A percentile compares a stretch with the other conserved stretches of the same genome.
Conservation (phyloP, 2,113 vertebrate genomes). For the Amazona guildingii region DNA sequence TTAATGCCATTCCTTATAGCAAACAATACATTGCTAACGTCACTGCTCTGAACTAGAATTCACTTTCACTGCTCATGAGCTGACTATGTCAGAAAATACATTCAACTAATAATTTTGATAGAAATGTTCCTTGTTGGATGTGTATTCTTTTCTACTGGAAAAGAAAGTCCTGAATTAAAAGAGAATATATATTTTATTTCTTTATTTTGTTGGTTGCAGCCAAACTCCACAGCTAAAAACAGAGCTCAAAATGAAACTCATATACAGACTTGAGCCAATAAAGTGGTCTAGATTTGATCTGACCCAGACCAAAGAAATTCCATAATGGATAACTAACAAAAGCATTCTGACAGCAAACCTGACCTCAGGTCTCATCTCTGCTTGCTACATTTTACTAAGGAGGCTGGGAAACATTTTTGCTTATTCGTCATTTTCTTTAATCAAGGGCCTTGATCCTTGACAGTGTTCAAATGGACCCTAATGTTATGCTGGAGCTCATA, state of each 20-base stretch:
- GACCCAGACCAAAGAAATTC: background rate
- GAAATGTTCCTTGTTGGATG: background rate
- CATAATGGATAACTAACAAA: background rate
- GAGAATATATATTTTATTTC: background rate
- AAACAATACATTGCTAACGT: background rate
- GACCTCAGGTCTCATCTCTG: background rate
- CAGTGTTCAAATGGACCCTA: background rate
- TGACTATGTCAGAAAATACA: background rate
- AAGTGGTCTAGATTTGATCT: background rate
- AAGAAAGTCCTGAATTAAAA: background rate
- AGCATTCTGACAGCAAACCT: background rate
- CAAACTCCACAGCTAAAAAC: background rate
- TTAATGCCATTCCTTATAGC: background rate
- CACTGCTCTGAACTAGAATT: background rate
- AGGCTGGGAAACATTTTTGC: background rate
- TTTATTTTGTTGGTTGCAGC: background rate
- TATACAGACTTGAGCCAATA: background rate
- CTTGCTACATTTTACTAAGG: background rate
- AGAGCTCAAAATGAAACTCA: background rate
- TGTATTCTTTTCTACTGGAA: fast-evolving
- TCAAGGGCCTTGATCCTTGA: background rate
- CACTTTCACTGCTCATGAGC: background rate
- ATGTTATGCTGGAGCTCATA: background rate
- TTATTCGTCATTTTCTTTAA: conserved; percentile 15
- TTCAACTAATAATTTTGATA: background rate